Evolutionary conservation across 2,888 invertebrate species (phyloP).

Genomic region (Parascotia fuliginaria): DNA sequence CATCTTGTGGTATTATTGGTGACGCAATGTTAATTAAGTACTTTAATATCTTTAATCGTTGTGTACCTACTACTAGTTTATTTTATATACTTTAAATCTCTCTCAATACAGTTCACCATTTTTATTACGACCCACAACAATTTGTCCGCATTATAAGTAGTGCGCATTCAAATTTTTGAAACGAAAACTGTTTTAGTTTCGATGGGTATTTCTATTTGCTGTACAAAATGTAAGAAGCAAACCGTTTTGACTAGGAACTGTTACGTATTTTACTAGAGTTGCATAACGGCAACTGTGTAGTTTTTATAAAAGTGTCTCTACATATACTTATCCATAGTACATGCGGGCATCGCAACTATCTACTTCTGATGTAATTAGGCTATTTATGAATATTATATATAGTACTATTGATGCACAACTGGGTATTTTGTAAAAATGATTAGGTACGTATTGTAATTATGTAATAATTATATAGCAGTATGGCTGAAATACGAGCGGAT

Average conservation of each 20-base stretch:
- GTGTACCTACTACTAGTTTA: too few relatives aligned
- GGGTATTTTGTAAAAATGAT: too few relatives aligned
- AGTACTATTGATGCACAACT: too few relatives aligned
- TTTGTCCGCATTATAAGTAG: neutral
- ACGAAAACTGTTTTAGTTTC: neutral
- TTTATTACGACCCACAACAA: neutral
- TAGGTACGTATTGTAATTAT: too few relatives aligned
- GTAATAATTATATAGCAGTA: too few relatives aligned
- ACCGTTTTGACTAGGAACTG: neutral
- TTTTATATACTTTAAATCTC: neutral
- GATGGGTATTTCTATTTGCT: neutral
- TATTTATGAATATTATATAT: too few relatives aligned
- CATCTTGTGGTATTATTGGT: constrained; percentile 35
- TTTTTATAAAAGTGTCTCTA: neutral
- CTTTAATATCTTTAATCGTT: neutral
- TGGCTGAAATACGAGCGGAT: too few relatives aligned
- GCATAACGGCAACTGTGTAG: neutral
- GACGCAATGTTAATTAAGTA: constrained; percentile 28
- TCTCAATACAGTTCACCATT: neutral
- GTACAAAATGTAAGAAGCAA: neutral
- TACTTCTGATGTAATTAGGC: neutral
- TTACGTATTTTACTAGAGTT: constrained; percentile 3
- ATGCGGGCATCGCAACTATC: neutral
- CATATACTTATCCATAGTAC: neutral
- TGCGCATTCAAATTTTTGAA: neutral